A percentile compares a stretch with the other conserved stretches of the same genome.
phyloP scores from a whole-genome alignment of 2,888 invertebrate genomes.

The Allolobophora icterica region DNA sequence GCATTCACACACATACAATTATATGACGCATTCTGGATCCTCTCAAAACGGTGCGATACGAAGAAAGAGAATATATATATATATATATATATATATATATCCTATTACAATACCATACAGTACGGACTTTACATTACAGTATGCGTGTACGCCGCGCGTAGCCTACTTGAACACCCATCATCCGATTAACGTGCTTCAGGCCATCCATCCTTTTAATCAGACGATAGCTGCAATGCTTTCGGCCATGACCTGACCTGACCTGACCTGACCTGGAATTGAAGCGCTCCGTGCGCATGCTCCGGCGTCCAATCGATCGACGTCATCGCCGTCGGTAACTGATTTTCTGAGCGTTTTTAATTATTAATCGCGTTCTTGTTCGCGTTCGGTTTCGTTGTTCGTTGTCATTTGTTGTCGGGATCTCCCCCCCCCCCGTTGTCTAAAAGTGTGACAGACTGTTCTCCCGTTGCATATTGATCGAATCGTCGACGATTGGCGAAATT shows the following conservation, averaged over 20 bases:
- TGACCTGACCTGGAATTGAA: conserved; percentile 17
- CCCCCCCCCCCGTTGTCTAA: not conserved
- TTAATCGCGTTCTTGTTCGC: not conserved
- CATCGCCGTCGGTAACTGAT: not conserved
- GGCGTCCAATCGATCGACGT: not conserved
- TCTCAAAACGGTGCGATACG: not conserved
- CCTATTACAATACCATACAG: too few relatives aligned
- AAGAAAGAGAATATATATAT: too few relatives aligned
- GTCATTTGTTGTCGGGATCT: not conserved
- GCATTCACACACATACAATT: not conserved
- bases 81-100: too few relatives aligned
- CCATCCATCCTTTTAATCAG: not conserved
- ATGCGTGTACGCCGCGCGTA: not conserved
- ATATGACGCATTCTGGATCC: not conserved
- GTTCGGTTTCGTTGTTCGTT: not conserved
- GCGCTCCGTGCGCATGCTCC: not conserved
- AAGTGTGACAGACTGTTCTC: not conserved
- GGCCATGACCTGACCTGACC: not conserved
- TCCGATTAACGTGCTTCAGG: not conserved
- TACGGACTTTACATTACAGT: not conserved
- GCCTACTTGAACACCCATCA: not conserved
- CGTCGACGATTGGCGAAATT: not conserved
- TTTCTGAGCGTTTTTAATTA: not conserved
- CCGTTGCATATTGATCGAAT: not conserved
- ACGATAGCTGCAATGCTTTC: not conserved